Percentiles rank a stretch among this genome's conserved stretches.
phyloP scores from a whole-genome alignment of 2,113 vertebrate species.

The Tinamus guttatus region DNA sequence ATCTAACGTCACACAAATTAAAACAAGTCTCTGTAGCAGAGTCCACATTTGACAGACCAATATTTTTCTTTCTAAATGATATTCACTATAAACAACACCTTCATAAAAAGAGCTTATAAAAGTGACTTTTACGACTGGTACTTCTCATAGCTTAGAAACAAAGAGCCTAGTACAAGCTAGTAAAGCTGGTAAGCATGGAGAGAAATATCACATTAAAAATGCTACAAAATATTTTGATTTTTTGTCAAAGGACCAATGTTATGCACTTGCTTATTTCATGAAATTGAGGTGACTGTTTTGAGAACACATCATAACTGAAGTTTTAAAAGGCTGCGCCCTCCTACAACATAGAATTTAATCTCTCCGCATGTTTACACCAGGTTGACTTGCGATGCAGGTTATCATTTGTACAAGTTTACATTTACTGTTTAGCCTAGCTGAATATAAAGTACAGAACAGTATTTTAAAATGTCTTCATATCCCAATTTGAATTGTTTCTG shows the following conservation, averaged over 20 bases:
- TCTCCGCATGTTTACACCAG: background rate
- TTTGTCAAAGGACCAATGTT: background rate
- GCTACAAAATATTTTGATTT: background rate
- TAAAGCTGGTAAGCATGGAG: background rate
- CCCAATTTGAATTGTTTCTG: background rate
- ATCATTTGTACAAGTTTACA: background rate
- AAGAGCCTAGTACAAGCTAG: background rate
- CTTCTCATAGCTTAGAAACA: background rate
- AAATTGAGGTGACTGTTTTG: background rate
- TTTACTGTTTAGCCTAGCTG: background rate
- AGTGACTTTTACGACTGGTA: background rate
- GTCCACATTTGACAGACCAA: background rate
- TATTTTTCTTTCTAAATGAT: background rate
- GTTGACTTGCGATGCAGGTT: background rate
- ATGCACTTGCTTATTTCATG: background rate
- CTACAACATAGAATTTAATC: background rate
- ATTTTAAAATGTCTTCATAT: background rate
- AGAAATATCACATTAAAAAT: background rate
- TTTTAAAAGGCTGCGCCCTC: background rate
- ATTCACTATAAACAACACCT: background rate
- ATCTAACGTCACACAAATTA: background rate
- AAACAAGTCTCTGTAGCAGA: background rate
- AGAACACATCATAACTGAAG: background rate
- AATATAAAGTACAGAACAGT: background rate
- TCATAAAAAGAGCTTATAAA: background rate